These are phyloP conservation scores for Phocides pigmalion DNA, from an alignment of 1,140 invertebrate genomes.

Conservation along the genomic window DNA sequence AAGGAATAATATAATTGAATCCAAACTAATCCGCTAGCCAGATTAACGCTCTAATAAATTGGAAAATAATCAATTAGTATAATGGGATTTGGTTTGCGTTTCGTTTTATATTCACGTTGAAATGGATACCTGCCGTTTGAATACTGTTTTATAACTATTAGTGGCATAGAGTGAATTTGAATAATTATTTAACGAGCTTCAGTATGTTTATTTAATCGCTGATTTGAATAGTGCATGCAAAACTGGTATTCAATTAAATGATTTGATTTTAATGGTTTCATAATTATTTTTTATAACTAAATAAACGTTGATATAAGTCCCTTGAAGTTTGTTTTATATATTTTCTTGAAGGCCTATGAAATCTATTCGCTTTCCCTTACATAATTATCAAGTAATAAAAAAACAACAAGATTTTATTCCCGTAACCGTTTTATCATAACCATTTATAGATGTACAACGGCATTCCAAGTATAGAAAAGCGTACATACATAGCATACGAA, in stretches of 20 bases:
- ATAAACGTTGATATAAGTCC: too few relatives aligned
- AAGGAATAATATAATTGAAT: slow-evolving; percentile 41
- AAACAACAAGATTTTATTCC: too few relatives aligned
- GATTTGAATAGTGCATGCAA: slow-evolving; percentile 11
- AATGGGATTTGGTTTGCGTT: slow-evolving; percentile 38
- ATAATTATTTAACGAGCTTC: slow-evolving; percentile 21
- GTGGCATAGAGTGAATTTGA: slow-evolving; percentile 5
- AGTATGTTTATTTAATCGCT: not conserved
- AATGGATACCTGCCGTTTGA: slow-evolving; percentile 25
- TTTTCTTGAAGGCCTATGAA: too few relatives aligned
- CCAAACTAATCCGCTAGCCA: slow-evolving; percentile 43
- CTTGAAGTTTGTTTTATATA: too few relatives aligned
- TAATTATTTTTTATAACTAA: too few relatives aligned
- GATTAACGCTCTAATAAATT: slow-evolving; percentile 50
- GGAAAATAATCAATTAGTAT: slow-evolving; percentile 50
- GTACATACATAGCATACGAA: too few relatives aligned
- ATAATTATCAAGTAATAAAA: too few relatives aligned
- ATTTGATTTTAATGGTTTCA: too few relatives aligned
- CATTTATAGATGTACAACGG: too few relatives aligned
- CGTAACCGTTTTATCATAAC: too few relatives aligned
- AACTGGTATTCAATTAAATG: not conserved
- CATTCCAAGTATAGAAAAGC: too few relatives aligned
- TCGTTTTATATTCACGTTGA: slow-evolving; percentile 20
- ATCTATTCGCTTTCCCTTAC: too few relatives aligned
- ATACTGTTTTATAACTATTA: slow-evolving; percentile 14